Evolutionary conservation across 2,113 vertebrate species (phyloP).

Genomic region (Hirundichthys speculiger): DNA sequence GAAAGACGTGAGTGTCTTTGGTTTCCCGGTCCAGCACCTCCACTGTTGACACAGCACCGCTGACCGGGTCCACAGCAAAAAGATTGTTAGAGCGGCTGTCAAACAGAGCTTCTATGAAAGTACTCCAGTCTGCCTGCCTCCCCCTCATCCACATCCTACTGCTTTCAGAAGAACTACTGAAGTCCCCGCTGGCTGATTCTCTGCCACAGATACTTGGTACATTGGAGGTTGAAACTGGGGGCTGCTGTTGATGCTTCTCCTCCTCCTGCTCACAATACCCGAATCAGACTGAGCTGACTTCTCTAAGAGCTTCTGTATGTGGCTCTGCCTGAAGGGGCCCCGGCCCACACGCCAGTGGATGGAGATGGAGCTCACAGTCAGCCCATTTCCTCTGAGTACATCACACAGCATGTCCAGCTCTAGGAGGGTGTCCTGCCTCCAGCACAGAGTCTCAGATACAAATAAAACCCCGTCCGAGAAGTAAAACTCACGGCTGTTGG

Average conservation of each 20-base stretch:
- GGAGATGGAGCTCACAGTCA: slow-evolving; percentile 37
- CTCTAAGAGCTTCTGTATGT: slow-evolving; percentile 67
- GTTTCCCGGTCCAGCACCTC: slow-evolving; percentile 91
- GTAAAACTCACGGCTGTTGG: slow-evolving; percentile 63
- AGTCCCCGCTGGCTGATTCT: slow-evolving; percentile 89
- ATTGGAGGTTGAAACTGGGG: slow-evolving; percentile 94
- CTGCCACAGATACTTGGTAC: slow-evolving; percentile 92
- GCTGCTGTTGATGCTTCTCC: slow-evolving; percentile 85
- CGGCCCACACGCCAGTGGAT: slow-evolving; percentile 76
- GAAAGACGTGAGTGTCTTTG: slow-evolving; percentile 93
- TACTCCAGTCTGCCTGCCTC: slow-evolving; percentile 89
- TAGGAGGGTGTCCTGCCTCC: slow-evolving; percentile 60
- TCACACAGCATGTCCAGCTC: slow-evolving; percentile 76
- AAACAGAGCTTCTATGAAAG: slow-evolving; percentile 91
- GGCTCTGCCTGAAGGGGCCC: slow-evolving; percentile 70
- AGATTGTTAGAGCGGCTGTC: slow-evolving; percentile 92
- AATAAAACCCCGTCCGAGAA: slow-evolving; percentile 75
- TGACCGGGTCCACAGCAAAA: slow-evolving; percentile 81
- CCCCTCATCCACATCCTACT: slow-evolving; percentile 86
- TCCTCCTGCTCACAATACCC: slow-evolving; percentile 73
- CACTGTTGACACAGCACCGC: slow-evolving; percentile 83
- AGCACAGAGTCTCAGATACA: slow-evolving; percentile 77
- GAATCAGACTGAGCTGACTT: slow-evolving; percentile 58
- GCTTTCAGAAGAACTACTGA: slow-evolving; percentile 85
- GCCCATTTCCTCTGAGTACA: slow-evolving; percentile 30